A percentile compares a stretch with the other conserved stretches of the same genome.
Evolutionary conservation across 2,888 invertebrate species (phyloP).

Genomic region (Metellina segmentata): DNA sequence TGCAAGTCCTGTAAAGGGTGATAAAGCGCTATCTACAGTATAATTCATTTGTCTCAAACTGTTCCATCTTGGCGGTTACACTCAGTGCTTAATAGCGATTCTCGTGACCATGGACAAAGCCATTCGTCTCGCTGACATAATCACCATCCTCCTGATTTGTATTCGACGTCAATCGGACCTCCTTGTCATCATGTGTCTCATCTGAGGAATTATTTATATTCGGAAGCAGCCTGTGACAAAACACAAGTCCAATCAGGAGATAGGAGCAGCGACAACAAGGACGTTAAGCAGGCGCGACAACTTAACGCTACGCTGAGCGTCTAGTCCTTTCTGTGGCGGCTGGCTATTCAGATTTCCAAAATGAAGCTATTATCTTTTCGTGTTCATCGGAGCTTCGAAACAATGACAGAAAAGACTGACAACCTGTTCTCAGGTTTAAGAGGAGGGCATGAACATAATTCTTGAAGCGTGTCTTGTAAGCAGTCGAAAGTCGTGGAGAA

Average conservation of each 20-base stretch:
- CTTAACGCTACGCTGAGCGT: neutral
- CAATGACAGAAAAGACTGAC: no score
- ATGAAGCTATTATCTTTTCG: no score
- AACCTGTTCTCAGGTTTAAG: no score
- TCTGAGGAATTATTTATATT: neutral
- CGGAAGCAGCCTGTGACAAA: neutral
- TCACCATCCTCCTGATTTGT: neutral
- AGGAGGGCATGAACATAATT: no score
- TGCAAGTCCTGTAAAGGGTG: no score
- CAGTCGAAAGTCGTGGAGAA: no score
- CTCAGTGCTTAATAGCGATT: neutral
- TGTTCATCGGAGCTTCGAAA: no score
- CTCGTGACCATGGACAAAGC: neutral
- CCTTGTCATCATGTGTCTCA: conserved; percentile 12
- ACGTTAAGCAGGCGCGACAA: conserved; percentile 20
- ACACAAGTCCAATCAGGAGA: neutral
- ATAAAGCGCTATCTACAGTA: no score
- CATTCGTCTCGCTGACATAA: neutral
- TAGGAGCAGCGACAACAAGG: neutral
- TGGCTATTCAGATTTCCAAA: neutral
- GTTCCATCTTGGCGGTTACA: no score
- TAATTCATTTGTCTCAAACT: no score
- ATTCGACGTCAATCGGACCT: conserved; percentile 5
- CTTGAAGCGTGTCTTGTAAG: no score
- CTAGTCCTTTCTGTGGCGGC: neutral